Evolutionary conservation across 2,888 invertebrate genomes (phyloP), one percentile per base, ranked within the genome.

Genomic region (Macrosoma leucophasiata): DNA sequence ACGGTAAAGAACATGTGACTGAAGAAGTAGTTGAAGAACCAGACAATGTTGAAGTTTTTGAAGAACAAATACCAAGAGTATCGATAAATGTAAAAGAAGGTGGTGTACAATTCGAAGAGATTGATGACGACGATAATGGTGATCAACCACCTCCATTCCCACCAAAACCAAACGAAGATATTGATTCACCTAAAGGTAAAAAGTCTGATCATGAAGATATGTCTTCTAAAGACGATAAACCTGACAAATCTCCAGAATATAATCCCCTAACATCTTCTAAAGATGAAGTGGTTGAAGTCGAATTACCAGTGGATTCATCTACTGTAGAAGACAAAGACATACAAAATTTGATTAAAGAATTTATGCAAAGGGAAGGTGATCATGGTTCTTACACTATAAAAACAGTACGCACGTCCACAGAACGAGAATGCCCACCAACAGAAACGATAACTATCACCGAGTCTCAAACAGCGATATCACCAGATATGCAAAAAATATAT

Each of bases 1-100:
- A 95, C 62, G 95, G 95, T 0, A 91, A 93, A 70, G 95, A 95
- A 73, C 91, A 91, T 40, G 87, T 93, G 0, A 90, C 90, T 4
- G 95, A 95, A 69, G 94, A 95, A 75, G 74, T 94, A 1, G 85
- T 94, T 23, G 95, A 95, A 58, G 94, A 94, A 65, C 95, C 95
- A 0, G 94, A 92, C 56, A 89, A 90, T 62, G 78, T 91, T 3
- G 91, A 92, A 71, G 84, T 91, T 6, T 86, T 86, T 17, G 91
- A 91, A 60, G 90, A 93, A 67, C 88, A 89, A 50, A 88, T 91
- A 49, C 91, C 91, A 1, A 84, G 89, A 48, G 89, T 91, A 9
- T 89, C 89, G 37, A 91, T 91, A 21, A 90, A 88, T 53, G 88
- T 88, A 0, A 84, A 84, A 56, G 88, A 86, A 21, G 84, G 87